Evolutionary conservation across 2,888 invertebrate genomes (phyloP).

Genomic region (Drosophila eohydei): DNA sequence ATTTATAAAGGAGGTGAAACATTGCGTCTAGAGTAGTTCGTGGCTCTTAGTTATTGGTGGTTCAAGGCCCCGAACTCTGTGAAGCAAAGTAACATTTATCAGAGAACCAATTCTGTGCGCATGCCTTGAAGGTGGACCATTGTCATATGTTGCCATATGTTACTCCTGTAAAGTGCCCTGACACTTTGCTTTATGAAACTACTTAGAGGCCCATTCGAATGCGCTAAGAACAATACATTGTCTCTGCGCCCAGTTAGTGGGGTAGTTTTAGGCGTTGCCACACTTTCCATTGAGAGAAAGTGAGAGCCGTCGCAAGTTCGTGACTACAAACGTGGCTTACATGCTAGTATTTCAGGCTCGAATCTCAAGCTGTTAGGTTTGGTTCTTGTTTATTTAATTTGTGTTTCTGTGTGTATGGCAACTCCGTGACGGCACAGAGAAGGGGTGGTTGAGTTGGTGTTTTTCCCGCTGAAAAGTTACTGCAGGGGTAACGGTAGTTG

Average conservation of each 20-base stretch:
- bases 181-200: too few species aligned
- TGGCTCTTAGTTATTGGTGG: not conserved
- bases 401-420: constrained; percentile 19
- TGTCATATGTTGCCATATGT: constrained; percentile 33
- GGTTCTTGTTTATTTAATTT: not conserved
- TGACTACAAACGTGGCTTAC: not conserved
- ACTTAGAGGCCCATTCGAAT: too few species aligned
- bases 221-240: too few species aligned
- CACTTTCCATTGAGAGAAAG: not conserved
- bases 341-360: too few species aligned
- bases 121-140: not conserved
- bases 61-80: not conserved
- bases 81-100: not conserved
- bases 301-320: not conserved
- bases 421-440: constrained; percentile 5
- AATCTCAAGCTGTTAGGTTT: not conserved
- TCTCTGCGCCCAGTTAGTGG: not conserved
- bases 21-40: not conserved
- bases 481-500: constrained; percentile 16
- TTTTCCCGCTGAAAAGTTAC: not conserved
- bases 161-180: not conserved
- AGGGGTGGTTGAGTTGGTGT: constrained; percentile 32
- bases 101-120: constrained; percentile 1
- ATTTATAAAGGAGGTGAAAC: not conserved
- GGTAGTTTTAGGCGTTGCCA: not conserved